Evolutionary conservation across 2,888 invertebrate species (phyloP).

Genomic region (Limnephilus marmoratus): DNA sequence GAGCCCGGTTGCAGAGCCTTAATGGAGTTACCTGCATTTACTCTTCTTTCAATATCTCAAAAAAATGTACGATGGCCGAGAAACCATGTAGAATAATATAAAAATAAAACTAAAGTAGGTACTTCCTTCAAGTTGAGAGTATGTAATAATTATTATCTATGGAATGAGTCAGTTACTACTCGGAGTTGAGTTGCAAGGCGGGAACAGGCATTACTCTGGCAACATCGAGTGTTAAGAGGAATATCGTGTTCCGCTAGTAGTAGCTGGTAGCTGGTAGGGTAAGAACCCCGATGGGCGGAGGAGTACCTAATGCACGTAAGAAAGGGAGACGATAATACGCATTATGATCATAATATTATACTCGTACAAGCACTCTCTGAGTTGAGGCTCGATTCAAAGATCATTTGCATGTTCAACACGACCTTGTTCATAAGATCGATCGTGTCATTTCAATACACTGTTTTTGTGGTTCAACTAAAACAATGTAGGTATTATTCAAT

Average conservation of each 20-base stretch:
- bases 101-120: not conserved
- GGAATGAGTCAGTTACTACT: not conserved
- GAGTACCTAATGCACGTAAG: not conserved
- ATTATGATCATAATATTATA: constrained; percentile 13
- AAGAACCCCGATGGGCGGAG: not conserved
- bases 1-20: too few relatives aligned
- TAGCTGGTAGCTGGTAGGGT: not conserved
- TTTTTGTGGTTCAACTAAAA: not conserved
- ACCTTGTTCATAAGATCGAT: not conserved
- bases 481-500: not conserved
- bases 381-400: not conserved
- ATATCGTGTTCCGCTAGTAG: constrained; percentile 50
- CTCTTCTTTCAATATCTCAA: too few relatives aligned
- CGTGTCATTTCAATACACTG: not conserved
- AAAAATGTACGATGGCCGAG: too few relatives aligned
- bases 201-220: constrained; percentile 39
- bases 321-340: not conserved
- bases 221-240: constrained; percentile 53
- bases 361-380: not conserved
- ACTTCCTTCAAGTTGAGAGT: not conserved
- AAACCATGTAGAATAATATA: too few relatives aligned
- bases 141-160: not conserved
- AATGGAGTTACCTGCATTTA: too few relatives aligned
- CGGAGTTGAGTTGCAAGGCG: constrained; percentile 23
- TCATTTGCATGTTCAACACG: constrained; percentile 24